Evolutionary conservation across 2,888 invertebrate genomes (phyloP), one percentile per base, ranked within the genome.

Genomic region (Tupiocoris notatus): DNA sequence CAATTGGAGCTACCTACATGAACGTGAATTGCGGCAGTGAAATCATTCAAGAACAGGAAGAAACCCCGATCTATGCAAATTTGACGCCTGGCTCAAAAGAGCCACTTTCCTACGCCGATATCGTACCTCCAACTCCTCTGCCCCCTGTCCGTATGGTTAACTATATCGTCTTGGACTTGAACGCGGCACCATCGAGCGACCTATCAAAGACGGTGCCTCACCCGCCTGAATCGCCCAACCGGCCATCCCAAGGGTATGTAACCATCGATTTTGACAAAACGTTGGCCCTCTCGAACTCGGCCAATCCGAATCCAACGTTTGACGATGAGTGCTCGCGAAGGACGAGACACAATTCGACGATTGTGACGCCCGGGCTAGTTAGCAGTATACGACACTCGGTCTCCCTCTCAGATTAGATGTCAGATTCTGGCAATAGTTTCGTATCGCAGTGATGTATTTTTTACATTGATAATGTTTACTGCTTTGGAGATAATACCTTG

Each of bases 201-300:
- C 67, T 78, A 22, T 79, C 77, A 7, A 76, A 77, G 21, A 75
- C 71, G 16, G 61, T 75, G 9, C 39, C 39, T 3, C 86, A 86
- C 0, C 87, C 87, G 16, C 87, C 87, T 79, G 87, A 88, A 0
- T 84, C 83, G 25, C 81, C 84, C 1, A 84, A 85, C 75, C 84
- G 83, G 57, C 86, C 84, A 74, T 85, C 86, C 75, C 85, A 86
- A 77, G 91, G 93, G 67, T 96, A 96, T 83, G 94, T 94, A 7
- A 93, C 93, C 0, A 98, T 97, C 81, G 97, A 97, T 85, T 96
- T 97, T 84, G 91, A 95, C 82, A 94, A 93, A 86, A 97, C 97
- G 0, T 92, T 91, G 73, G 96, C 96, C 21, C 87, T 97, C 24
- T 92, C 92, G 20, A 90, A 91, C 82, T 92, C 94, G 24, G 91